A percentile compares a stretch with the other conserved stretches of the same genome.
phyloP scores from a whole-genome alignment of 2,888 invertebrate genomes.

The Clitarchus hookeri region DNA sequence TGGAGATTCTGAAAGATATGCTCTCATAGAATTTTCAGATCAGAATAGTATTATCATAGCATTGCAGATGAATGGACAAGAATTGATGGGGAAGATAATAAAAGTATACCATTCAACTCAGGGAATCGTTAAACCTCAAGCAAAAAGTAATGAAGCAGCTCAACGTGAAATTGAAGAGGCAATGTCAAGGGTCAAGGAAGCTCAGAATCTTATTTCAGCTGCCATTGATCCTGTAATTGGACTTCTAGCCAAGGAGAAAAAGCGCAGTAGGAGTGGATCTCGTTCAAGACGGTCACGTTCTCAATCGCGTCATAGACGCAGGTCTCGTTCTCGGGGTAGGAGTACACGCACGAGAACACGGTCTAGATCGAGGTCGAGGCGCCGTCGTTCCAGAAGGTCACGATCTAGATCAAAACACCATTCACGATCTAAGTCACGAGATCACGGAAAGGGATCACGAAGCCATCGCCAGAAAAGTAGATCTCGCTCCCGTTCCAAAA shows the following conservation, averaged over 20 bases:
- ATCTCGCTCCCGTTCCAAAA: slow-evolving; percentile 43
- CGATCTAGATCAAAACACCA: slow-evolving; percentile 61
- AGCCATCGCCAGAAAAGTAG: slow-evolving; percentile 40
- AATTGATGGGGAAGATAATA: slow-evolving; percentile 69
- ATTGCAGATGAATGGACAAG: slow-evolving; percentile 79
- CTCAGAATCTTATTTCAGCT: slow-evolving; percentile 91
- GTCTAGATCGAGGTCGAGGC: slow-evolving; percentile 47
- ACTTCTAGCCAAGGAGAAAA: slow-evolving; percentile 78
- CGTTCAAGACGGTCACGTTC: slow-evolving; percentile 56
- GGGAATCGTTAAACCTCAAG: slow-evolving; percentile 89
- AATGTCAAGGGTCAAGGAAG: slow-evolving; percentile 95
- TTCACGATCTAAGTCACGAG: slow-evolving; percentile 59
- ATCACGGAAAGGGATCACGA: slow-evolving; percentile 53
- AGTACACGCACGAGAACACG: slow-evolving; percentile 42
- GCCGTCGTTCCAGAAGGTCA: slow-evolving; percentile 61
- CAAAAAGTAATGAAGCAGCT: slow-evolving; percentile 94
- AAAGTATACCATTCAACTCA: slow-evolving; percentile 90
- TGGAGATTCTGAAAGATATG: slow-evolving; percentile 75
- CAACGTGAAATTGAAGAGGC: slow-evolving; percentile 96
- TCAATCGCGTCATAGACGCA: slow-evolving; percentile 47
- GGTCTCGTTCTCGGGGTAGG: slow-evolving; percentile 48
- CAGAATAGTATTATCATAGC: slow-evolving; percentile 87
- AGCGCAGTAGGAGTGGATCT: slow-evolving; percentile 67
- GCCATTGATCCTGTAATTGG: slow-evolving; percentile 92
- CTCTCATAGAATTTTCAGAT: slow-evolving; percentile 91